These are phyloP conservation scores for Hapalemur alaotrensis DNA, from an alignment of 2,797 vertebrate genomes.

Conservation along the genomic window DNA sequence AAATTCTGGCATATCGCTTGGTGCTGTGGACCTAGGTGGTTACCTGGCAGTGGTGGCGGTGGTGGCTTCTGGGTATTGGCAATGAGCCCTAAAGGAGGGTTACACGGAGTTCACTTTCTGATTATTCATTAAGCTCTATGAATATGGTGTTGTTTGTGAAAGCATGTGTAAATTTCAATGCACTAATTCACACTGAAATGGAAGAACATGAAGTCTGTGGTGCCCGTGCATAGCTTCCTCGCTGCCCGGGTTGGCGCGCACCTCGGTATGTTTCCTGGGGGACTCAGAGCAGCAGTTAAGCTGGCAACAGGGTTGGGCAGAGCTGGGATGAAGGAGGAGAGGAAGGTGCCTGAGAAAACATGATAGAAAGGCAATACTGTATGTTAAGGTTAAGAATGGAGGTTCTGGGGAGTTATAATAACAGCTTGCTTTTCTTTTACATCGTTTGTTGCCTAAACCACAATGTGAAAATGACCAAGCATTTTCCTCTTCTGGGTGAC, in stretches of 20 bases:
- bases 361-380: background rate
- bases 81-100: background rate
- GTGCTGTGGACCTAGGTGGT: too few relatives aligned
- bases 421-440: slow-evolving; percentile 31
- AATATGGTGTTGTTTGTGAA: background rate
- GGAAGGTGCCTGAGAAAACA: background rate
- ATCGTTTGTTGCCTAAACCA: slow-evolving; percentile 34
- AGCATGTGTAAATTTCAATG: background rate
- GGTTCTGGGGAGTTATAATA: background rate
- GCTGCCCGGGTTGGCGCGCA: background rate
- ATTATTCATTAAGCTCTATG: background rate
- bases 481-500: slow-evolving; percentile 34
- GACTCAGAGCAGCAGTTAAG: background rate
- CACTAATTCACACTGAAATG: background rate
- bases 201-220: background rate
- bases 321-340: background rate
- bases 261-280: background rate
- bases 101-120: background rate
- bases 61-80: background rate
- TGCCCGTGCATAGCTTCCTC: background rate
- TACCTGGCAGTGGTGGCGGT: background rate
- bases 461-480: background rate
- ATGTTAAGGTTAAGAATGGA: slow-evolving; percentile 11
- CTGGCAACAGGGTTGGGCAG: background rate
- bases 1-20: background rate